These are phyloP conservation scores for Lobophora halterata DNA, from an alignment of 2,888 invertebrate genomes.

Conservation along the genomic window DNA sequence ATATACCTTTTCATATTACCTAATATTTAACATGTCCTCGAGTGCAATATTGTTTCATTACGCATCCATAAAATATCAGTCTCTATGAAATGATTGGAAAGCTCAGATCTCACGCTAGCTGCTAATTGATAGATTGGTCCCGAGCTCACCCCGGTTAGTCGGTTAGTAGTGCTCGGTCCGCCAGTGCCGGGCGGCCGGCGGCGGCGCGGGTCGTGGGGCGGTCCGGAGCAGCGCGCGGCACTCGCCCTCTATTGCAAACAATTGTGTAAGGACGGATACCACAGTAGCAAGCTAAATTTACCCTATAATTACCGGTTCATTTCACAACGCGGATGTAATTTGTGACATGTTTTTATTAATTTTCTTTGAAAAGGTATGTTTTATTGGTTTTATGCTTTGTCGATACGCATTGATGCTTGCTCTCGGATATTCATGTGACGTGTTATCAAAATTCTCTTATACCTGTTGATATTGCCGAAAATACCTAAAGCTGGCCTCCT, in stretches of 20 bases:
- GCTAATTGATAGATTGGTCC: constrained; percentile 58
- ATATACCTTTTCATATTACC: constrained; percentile 78
- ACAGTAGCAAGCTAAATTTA: constrained; percentile 64
- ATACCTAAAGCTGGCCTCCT: constrained; percentile 85
- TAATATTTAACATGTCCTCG: constrained; percentile 79
- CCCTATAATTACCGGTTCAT: constrained; percentile 52
- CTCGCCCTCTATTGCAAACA: constrained; percentile 71
- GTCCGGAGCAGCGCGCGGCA: constrained; percentile 23
- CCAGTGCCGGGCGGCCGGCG: constrained; percentile 1
- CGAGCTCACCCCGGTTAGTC: no score
- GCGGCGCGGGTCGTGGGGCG: no score
- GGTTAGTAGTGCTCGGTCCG: no score
- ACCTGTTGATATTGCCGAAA: constrained; percentile 47
- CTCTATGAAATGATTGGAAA: constrained; percentile 59
- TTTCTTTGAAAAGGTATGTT: constrained; percentile 77
- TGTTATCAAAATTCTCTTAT: constrained; percentile 47
- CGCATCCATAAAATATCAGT: constrained; percentile 68
- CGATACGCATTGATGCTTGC: constrained; percentile 70
- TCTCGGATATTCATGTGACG: constrained; percentile 52
- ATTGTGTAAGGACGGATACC: constrained; percentile 81
- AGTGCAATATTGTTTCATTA: constrained; percentile 72
- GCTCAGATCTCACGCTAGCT: constrained; percentile 78
- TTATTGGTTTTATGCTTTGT: constrained; percentile 71
- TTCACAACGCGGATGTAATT: constrained; percentile 64
- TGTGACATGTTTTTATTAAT: constrained; percentile 80